A percentile compares a stretch with the other conserved stretches of the same genome.
phyloP scores from a whole-genome alignment of 2,888 invertebrate species.

The Smittia sp. region DNA sequence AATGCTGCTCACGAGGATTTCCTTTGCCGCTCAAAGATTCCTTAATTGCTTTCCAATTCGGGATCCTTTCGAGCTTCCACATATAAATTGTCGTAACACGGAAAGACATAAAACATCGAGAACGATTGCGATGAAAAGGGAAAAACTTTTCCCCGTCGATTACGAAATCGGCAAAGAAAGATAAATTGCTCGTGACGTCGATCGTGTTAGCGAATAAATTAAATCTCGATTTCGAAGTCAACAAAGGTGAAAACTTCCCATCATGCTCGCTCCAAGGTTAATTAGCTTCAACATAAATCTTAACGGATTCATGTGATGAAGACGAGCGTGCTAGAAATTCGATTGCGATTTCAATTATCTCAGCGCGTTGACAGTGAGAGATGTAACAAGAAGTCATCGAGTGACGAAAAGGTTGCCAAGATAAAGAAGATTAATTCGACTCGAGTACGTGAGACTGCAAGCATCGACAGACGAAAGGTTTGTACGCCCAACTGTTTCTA shows the following conservation, averaged over 20 bases:
- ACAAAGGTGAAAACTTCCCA: slow-evolving; percentile 1
- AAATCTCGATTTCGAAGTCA: neutral
- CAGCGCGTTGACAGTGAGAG: neutral
- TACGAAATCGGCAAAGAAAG: neutral
- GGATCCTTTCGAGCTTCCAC: neutral
- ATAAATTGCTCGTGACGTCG: neutral
- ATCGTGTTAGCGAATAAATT: neutral
- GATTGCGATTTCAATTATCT: no score
- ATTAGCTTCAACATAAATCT: neutral
- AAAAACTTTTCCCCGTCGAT: neutral
- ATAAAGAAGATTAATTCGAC: neutral
- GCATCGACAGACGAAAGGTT: no score
- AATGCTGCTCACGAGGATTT: neutral
- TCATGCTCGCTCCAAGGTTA: neutral
- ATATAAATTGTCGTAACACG: neutral
- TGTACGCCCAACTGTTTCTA: neutral
- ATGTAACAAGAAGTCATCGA: neutral
- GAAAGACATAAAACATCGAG: slow-evolving; percentile 4
- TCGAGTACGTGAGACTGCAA: neutral
- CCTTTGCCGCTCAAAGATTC: neutral
- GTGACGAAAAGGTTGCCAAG: neutral
- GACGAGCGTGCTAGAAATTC: no score
- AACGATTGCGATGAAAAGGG: neutral
- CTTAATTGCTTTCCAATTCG: slow-evolving; percentile 34
- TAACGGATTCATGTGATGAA: neutral